Percentiles rank a stretch among this genome's conserved stretches.
phyloP scores from a whole-genome alignment of 2,797 vertebrate genomes.

The Ataeniobius toweri region DNA sequence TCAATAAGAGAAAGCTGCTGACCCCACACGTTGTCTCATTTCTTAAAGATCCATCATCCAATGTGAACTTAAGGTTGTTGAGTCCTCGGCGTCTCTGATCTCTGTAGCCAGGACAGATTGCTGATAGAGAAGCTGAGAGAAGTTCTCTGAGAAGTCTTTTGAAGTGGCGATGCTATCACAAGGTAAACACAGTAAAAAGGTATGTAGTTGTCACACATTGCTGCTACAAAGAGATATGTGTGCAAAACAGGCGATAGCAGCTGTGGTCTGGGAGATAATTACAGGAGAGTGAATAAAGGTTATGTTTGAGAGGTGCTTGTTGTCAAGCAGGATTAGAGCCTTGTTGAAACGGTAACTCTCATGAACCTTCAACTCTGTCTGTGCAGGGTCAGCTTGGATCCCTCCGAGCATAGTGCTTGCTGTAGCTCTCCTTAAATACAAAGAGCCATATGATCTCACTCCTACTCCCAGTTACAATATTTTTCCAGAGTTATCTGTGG shows the following conservation, averaged over 20 bases:
- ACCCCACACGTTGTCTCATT: constrained; percentile 64
- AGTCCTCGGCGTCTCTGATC: constrained; percentile 54
- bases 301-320: constrained; percentile 51
- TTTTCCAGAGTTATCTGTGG: constrained; percentile 13
- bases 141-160: constrained; percentile 35
- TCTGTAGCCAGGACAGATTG: constrained; percentile 12
- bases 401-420: constrained; percentile 8
- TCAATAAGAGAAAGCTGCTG: constrained; percentile 67
- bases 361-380: constrained; percentile 54
- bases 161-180: constrained; percentile 51
- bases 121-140: constrained; percentile 42
- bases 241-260: constrained; percentile 22
- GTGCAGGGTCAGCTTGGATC: constrained; percentile 40
- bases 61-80: constrained; percentile 9
- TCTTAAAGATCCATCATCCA: constrained; percentile 48
- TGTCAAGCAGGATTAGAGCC: constrained; percentile 58
- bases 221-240: constrained; percentile 36
- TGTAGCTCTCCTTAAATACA: constrained; percentile 36
- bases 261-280: constrained; percentile 61
- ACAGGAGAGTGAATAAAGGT: constrained; percentile 53
- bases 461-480: constrained; percentile 27
- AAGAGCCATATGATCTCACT: constrained; percentile 22
- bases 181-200: constrained; percentile 36
- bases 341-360: constrained; percentile 30
- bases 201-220: constrained; percentile 13